phyloP scores from a whole-genome alignment of 1,140 invertebrate genomes.

The Drosophila mojavensis region DNA sequence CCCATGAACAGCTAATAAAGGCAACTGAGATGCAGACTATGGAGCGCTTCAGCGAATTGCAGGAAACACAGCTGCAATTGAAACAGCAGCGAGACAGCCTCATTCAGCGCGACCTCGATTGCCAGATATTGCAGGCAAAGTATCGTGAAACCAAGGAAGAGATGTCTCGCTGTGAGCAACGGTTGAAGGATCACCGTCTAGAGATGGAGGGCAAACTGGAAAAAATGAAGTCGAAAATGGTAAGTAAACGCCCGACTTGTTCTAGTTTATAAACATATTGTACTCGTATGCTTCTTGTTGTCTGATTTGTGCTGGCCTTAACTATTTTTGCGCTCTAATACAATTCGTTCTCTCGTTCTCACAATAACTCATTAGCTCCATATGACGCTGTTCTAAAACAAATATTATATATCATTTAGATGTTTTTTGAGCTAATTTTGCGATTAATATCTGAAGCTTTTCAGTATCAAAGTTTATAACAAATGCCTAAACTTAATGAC shows the following conservation, averaged over 20 bases:
- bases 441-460: no score
- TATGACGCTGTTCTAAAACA: no score
- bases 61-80: background rate
- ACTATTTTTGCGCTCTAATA: no score
- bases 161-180: slow-evolving; percentile 53
- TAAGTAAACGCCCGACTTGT: slow-evolving; percentile 83
- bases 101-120: slow-evolving; percentile 53
- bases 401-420: no score
- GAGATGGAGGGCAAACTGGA: slow-evolving; percentile 88
- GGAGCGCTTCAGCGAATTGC: background rate
- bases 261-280: background rate
- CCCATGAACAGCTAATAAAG: slow-evolving; percentile 14
- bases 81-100: background rate
- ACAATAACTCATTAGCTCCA: no score
- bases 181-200: slow-evolving; percentile 85
- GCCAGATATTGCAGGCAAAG: slow-evolving; percentile 70
- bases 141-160: slow-evolving; percentile 73
- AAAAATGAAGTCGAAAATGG: slow-evolving; percentile 89
- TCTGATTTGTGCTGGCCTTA: no score
- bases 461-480: no score
- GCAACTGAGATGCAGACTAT: slow-evolving; percentile 4
- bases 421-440: no score
- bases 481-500: no score
- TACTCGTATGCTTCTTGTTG: background rate
- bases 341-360: no score